Conservation (phyloP, 2,888 invertebrate genomes). For the Sericinus montela region DNA sequence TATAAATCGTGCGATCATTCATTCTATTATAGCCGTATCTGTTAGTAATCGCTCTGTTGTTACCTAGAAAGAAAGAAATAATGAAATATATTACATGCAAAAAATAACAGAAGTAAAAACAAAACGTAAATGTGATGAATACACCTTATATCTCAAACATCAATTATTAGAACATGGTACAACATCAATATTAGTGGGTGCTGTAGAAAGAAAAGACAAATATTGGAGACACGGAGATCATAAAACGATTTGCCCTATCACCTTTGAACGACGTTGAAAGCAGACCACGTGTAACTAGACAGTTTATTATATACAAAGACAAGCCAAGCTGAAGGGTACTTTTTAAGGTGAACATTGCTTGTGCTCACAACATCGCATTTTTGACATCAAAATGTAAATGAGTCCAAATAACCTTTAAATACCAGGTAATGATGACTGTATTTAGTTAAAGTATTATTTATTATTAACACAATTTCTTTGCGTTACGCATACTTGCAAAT, state of each 20-base stretch:
- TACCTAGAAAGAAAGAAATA: slow-evolving; percentile 59
- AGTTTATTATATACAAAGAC: slow-evolving; percentile 45
- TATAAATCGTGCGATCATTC: slow-evolving; percentile 54
- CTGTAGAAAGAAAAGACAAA: not conserved
- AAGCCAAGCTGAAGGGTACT: slow-evolving; percentile 63
- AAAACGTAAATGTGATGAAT: slow-evolving; percentile 8
- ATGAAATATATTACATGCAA: slow-evolving; percentile 47
- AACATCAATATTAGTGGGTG: not conserved
- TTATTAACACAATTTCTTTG: not conserved
- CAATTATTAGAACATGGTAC: not conserved
- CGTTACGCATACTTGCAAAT: too few species aligned
- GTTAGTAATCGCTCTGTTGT: slow-evolving; percentile 66
- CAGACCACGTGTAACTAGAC: slow-evolving; percentile 41
- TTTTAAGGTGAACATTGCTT: slow-evolving; percentile 51
- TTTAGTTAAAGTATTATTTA: not conserved
- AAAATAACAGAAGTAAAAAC: slow-evolving; percentile 23
- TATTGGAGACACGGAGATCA: slow-evolving; percentile 9
- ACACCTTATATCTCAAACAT: not conserved
- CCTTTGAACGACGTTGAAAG: slow-evolving; percentile 42
- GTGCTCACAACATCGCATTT: slow-evolving; percentile 52
- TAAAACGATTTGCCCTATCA: slow-evolving; percentile 22
- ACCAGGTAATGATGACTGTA: not conserved
- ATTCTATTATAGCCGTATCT: slow-evolving; percentile 64
- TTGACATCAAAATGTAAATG: slow-evolving; percentile 38
- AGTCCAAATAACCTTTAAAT: slow-evolving; percentile 53